phyloP scores from a whole-genome alignment of 2,113 vertebrate genomes.

The Cynoglossus semilaevis region DNA sequence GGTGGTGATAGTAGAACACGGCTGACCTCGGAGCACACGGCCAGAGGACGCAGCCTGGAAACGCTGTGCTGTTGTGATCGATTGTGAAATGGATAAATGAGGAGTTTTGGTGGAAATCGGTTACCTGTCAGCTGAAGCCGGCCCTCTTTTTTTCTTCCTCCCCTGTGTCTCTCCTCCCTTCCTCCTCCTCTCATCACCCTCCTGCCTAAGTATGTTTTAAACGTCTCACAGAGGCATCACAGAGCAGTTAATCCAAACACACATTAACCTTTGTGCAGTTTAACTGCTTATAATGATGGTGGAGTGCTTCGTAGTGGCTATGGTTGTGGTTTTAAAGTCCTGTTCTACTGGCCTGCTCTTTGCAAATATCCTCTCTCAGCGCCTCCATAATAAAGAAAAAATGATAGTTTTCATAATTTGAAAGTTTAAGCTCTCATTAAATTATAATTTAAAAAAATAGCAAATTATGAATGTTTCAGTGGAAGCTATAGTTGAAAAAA shows the following conservation, averaged over 20 bases:
- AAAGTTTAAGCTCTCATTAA: too few species aligned
- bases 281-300: neutral
- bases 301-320: neutral
- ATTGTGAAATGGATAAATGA: slow-evolving; percentile 70
- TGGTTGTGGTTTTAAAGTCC: neutral
- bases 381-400: too few species aligned
- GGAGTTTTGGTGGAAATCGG: slow-evolving; percentile 65
- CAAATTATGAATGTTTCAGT: too few species aligned
- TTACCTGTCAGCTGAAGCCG: slow-evolving; percentile 65
- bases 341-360: too few species aligned
- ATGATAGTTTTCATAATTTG: too few species aligned
- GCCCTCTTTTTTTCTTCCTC: slow-evolving; percentile 12
- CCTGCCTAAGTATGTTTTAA: slow-evolving; percentile 15
- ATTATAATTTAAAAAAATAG: too few species aligned
- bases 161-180: too few species aligned
- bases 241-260: neutral
- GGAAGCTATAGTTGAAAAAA: too few species aligned
- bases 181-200: too few species aligned
- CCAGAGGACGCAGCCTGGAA: slow-evolving; percentile 48
- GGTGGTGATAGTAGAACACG: slow-evolving; percentile 38
- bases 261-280: slow-evolving; percentile 5
- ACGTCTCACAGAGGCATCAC: slow-evolving; percentile 11
- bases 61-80: slow-evolving; percentile 72
- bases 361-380: too few species aligned
- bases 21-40: slow-evolving; percentile 30